phyloP scores from a whole-genome alignment of 2,797 vertebrate species.

The Sebastes elongatus region DNA sequence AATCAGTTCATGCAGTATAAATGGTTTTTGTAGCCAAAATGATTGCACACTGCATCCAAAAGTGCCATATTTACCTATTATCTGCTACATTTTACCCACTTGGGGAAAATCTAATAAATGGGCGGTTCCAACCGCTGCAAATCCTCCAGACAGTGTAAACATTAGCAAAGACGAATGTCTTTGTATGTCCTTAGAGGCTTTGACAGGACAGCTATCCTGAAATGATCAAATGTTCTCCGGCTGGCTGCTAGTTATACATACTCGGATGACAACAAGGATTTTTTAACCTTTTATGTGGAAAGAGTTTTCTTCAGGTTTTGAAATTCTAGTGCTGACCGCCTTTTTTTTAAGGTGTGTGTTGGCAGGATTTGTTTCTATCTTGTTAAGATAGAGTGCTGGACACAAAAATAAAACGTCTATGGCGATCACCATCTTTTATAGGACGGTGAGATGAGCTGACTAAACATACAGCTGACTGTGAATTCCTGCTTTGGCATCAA shows the following conservation, averaged over 20 bases:
- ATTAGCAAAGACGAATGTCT: conserved; percentile 18
- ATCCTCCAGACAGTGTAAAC: conserved; percentile 23
- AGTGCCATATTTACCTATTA: conserved; percentile 27
- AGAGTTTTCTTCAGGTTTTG: background rate
- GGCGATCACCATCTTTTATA: background rate
- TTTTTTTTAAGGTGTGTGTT: conserved; percentile 23
- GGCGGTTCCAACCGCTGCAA: conserved; percentile 1
- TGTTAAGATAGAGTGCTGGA: conserved; percentile 7
- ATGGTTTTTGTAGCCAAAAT: conserved; percentile 13
- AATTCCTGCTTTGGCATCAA: conserved; percentile 7
- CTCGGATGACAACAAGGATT: conserved; percentile 7
- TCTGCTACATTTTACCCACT: conserved; percentile 9
- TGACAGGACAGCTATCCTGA: conserved; percentile 15
- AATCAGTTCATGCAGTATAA: conserved; percentile 2
- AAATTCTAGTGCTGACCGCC: conserved; percentile 23
- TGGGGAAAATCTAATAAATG: conserved; percentile 22
- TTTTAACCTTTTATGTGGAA: background rate
- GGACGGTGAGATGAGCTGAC: background rate
- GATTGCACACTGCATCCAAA: conserved; percentile 21
- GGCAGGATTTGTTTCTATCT: conserved; percentile 20
- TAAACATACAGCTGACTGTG: background rate
- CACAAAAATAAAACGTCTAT: conserved; percentile 27
- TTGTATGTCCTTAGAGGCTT: conserved; percentile 12
- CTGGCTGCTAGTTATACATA: conserved; percentile 19
- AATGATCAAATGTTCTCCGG: conserved; percentile 34